Evolutionary conservation across 2,888 invertebrate genomes (phyloP), one percentile per base, ranked within the genome.

Genomic region (Seira ritae): DNA sequence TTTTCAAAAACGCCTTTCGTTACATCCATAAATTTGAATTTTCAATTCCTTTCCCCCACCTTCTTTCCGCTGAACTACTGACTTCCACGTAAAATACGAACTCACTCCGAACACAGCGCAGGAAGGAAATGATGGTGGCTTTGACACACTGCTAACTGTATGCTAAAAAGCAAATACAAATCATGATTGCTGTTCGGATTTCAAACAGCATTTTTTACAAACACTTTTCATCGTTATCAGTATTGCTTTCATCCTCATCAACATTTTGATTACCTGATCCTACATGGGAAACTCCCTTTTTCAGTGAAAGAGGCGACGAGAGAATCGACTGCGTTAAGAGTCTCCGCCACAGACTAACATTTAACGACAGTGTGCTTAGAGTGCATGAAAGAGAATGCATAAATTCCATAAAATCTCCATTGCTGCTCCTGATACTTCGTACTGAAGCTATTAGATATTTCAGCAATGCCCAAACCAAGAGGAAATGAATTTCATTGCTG

Each of bases 401-500:
- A n/a, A n/a, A n/a, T n/a, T n/a, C n/a, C n/a, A n/a, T n/a, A n/a
- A n/a, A n/a, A n/a, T n/a, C 20, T 62, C 62, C 20, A 6, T 50
- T 62, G 62, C 20, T 62, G 62, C 62, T 62, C 20, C 62, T 62
- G 62, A 62, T 20, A 62, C 22, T 6, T 60, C 60, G n/a, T 3
- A 60, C n/a, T 60, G 60, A n/a, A 60, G 12, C 4, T 60, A n/a
- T n/a, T n/a, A n/a, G n/a, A n/a, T n/a, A 10, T 60, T 60, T n/a
- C 60, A 10, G 12, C n/a, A 60, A 60, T 60, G 72, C 31, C 60
- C 50, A 72, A 72, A 72, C n/a, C 8, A 15, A 22, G 50, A 24
- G 24, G 24, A 72, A 72, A 19, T 24, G 22, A 37, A n/a, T 20
- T 68, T 37, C 68, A 68, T 67, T n/a, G n/a, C n/a, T 20, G 62